Evolutionary conservation across 2,113 vertebrate genomes (phyloP).

Genomic region (Tricholaema leucomelas): DNA sequence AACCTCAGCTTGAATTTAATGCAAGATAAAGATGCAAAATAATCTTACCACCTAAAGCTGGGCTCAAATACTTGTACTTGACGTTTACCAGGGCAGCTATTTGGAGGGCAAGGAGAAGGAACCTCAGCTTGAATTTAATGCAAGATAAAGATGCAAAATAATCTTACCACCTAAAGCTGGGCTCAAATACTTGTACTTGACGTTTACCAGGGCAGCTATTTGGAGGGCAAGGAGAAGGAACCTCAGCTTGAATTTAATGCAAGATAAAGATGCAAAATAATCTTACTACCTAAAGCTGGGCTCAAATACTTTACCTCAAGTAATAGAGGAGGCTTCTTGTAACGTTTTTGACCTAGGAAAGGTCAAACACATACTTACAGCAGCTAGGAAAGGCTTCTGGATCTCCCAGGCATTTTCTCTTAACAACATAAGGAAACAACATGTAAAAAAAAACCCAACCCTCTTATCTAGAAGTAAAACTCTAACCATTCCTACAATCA

Average conservation of each 20-base stretch:
- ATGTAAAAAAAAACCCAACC: background rate
- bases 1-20: too few species aligned
- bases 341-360: background rate
- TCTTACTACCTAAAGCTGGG: background rate
- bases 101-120: too few species aligned
- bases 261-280: background rate
- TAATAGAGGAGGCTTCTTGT: background rate
- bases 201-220: too few species aligned
- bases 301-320: background rate
- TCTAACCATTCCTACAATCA: background rate
- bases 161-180: too few species aligned
- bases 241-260: background rate
- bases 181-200: too few species aligned
- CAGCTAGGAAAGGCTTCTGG: background rate
- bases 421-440: background rate
- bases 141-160: too few species aligned
- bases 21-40: too few species aligned
- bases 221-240: too few species aligned
- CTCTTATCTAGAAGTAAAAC: background rate
- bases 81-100: too few species aligned
- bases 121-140: too few species aligned
- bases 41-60: too few species aligned
- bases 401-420: background rate
- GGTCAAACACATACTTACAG: background rate
- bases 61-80: too few species aligned